Conservation (phyloP, 2,113 vertebrate genomes). For the Saccopteryx leptura region DNA sequence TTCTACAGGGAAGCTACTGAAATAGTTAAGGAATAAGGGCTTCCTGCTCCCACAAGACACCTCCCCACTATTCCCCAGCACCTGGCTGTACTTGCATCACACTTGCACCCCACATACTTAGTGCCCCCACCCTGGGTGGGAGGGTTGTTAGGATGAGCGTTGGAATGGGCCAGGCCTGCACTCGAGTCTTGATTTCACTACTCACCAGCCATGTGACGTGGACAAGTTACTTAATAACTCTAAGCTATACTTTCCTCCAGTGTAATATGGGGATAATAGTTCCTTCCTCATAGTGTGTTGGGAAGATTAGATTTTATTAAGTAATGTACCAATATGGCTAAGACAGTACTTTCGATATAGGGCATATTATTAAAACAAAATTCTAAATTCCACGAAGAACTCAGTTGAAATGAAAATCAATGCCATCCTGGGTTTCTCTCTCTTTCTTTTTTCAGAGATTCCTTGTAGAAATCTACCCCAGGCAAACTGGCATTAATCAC, state of each 20-base stretch:
- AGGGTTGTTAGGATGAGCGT: neutral
- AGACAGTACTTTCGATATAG: neutral
- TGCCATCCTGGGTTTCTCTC: neutral
- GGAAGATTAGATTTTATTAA: slow-evolving; percentile 38
- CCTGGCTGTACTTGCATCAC: neutral
- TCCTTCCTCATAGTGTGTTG: neutral
- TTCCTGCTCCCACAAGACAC: neutral
- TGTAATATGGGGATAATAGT: neutral
- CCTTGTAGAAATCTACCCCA: neutral
- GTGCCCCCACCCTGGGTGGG: neutral
- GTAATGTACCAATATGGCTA: neutral
- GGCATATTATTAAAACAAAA: slow-evolving; percentile 46
- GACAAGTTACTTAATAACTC: neutral
- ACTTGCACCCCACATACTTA: neutral
- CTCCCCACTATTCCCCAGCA: accelerated
- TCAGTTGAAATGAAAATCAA: neutral
- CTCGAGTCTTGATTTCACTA: neutral
- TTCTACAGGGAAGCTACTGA: neutral
- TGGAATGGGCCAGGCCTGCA: neutral
- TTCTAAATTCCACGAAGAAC: neutral
- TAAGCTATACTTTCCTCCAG: neutral
- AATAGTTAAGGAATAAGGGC: neutral
- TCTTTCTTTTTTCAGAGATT: neutral
- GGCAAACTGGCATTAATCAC: neutral
- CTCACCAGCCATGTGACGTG: neutral